Base-by-base conservation (phyloP, 2,888 invertebrate species). In the Drosophila vallismaia region DNA sequence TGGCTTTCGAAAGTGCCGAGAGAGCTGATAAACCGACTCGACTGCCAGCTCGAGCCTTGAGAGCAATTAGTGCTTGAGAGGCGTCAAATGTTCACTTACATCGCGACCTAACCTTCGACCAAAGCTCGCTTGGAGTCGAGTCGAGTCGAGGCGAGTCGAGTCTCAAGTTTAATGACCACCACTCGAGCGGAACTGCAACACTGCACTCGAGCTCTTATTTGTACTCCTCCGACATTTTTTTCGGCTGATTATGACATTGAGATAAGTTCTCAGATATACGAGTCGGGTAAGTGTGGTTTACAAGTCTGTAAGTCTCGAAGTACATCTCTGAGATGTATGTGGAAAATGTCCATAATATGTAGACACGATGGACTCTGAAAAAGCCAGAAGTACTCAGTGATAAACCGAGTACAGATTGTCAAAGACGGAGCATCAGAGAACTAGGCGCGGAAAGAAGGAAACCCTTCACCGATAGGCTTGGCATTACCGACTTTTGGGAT, bases 221-320 rank as follows among this genome's bases (percentile, higher is more conserved):
- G 29, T 8, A 45, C 36, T 10, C 8, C 8, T 24, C 29, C 58
- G 5, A 6, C 28, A 8, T 6, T 31, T 45, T 62, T 69, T 69
- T 71, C 38, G 71, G 71, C 76, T 85, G 86, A 82, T 87, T 87
- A 81, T 84, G 78, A 71, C 75, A 80, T 84, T 76, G 74, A 66
- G 67, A 70, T 68, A 55, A 51, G 73, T 70, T 70, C 72, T 72
- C 28, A 51, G 29, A 42, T 12, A 40, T 38, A 19, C 19, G 19
- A 19, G 19, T 19, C 19, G 19, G 19, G 19, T 19, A 49, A 42
- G 49, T 44, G 52, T 9, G 9, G 4, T 33, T 33, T 9, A 33
- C 33, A 33, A 33, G 14, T 33, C n/a, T 24, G 29, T 31, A 33
- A 12, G 40, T n/a, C 68, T 29, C 7, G 7, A 7, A 8, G 29